A percentile compares a stretch with the other conserved stretches of the same genome.
These are phyloP conservation scores for Agonopterix subpropinquella DNA, from an alignment of 2,888 invertebrate species.

Conservation along the genomic window DNA sequence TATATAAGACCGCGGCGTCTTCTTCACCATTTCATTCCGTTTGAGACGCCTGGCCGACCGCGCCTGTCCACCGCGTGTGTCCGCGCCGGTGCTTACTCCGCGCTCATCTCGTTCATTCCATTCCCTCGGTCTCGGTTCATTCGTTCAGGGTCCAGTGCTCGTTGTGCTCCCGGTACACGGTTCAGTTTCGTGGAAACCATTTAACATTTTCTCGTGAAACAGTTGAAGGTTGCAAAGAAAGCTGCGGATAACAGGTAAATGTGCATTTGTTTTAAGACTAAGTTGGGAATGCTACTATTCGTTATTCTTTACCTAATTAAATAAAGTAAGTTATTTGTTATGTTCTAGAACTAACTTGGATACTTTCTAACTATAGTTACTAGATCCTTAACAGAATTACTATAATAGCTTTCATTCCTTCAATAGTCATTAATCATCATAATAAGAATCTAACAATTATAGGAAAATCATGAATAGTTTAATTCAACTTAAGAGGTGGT, in stretches of 20 bases:
- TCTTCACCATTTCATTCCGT: conserved; percentile 75
- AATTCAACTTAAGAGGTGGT: no score
- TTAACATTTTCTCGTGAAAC: conserved; percentile 52
- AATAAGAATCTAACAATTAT: no score
- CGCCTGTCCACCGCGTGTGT: conserved; percentile 42
- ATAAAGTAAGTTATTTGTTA: no score
- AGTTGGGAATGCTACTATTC: not conserved
- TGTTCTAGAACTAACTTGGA: no score
- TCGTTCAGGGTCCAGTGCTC: conserved; percentile 54
- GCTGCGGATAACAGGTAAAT: conserved; percentile 17
- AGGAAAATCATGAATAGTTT: no score
- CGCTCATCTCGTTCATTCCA: conserved; percentile 30
- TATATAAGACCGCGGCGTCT: conserved; percentile 73
- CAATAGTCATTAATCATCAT: no score
- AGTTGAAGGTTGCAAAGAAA: conserved; percentile 40
- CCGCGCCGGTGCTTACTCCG: conserved; percentile 14
- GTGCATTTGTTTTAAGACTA: not conserved
- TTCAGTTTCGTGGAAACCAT: conserved; percentile 59
- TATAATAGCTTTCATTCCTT: no score
- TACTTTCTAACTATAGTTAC: no score
- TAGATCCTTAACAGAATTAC: no score
- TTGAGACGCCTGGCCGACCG: conserved; percentile 59
- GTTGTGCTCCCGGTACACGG: conserved; percentile 46
- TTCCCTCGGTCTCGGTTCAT: conserved; percentile 31
- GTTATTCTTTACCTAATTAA: no score